Evolutionary conservation across 2,888 invertebrate genomes (phyloP).

Genomic region (Parnassius orleans): DNA sequence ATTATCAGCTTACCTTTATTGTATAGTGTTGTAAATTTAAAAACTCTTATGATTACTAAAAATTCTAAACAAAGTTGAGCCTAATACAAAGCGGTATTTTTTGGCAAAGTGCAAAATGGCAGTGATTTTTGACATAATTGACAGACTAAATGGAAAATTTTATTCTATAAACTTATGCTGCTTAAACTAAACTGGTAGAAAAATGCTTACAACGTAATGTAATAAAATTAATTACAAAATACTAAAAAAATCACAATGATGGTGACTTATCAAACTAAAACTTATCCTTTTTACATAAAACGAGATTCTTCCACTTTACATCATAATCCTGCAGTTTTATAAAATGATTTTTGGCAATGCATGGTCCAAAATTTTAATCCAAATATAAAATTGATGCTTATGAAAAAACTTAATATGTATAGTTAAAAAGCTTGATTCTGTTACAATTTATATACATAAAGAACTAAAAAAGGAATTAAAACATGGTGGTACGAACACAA

Average conservation of each 20-base stretch:
- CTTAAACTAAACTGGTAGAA: conserved; percentile 62
- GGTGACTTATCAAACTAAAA: conserved; percentile 59
- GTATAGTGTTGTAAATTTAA: conserved; percentile 8
- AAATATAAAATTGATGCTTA: conserved; percentile 22
- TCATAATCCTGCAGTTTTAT: neutral
- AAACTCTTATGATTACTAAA: conserved; percentile 17
- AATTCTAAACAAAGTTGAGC: conserved; percentile 28
- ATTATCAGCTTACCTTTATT: conserved; percentile 10
- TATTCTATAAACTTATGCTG: conserved; percentile 37
- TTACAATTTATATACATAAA: conserved; percentile 43
- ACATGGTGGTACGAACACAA: conserved; percentile 62
- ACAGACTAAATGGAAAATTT: conserved; percentile 34
- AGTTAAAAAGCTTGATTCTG: conserved; percentile 35
- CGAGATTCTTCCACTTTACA: conserved; percentile 28
- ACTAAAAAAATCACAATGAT: conserved; percentile 64
- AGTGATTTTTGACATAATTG: conserved; percentile 52
- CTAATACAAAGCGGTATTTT: conserved; percentile 28
- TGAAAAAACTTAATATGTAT: conserved; percentile 43
- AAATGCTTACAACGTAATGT: conserved; percentile 54
- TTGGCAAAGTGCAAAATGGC: conserved; percentile 58
- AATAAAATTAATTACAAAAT: conserved; percentile 32
- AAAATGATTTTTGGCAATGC: conserved; percentile 3
- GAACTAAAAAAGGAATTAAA: conserved; percentile 35
- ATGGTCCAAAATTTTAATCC: conserved; percentile 4
- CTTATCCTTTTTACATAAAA: conserved; percentile 32